Conservation (phyloP, 1,140 invertebrate species). For the Lepidostoma basale region DNA sequence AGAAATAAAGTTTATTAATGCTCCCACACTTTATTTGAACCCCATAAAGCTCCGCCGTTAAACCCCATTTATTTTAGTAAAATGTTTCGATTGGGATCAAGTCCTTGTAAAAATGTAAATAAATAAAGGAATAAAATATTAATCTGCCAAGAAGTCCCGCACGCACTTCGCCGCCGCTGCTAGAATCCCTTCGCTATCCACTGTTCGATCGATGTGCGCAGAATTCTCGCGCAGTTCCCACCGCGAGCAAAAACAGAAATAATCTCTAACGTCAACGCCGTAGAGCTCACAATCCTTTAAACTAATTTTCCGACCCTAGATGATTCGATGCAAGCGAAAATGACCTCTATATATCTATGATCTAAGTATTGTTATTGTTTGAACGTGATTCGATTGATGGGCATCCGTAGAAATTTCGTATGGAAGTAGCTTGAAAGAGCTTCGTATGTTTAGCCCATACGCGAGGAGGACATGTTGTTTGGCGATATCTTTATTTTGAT, state of each 20-base stretch:
- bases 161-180: background rate
- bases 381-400: background rate
- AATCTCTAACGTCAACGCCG: background rate
- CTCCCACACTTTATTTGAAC: too few relatives aligned
- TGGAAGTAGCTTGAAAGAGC: background rate
- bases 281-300: background rate
- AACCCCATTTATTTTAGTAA: too few relatives aligned
- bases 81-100: too few relatives aligned
- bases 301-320: background rate
- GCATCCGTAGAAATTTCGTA: slow-evolving; percentile 24
- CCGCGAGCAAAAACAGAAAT: background rate
- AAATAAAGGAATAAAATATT: background rate
- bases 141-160: slow-evolving; percentile 1
- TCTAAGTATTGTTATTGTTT: background rate
- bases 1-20: too few relatives aligned
- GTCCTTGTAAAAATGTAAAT: background rate
- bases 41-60: too few relatives aligned
- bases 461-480: slow-evolving; percentile 4
- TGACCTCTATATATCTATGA: background rate
- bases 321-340: background rate
- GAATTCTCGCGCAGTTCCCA: slow-evolving; percentile 4
- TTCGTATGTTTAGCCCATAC: background rate
- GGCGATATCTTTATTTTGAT: slow-evolving; percentile 10
- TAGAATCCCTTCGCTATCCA: slow-evolving; percentile 1
- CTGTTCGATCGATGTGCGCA: slow-evolving; percentile 19